A percentile compares a stretch with the other conserved stretches of the same genome.
Evolutionary conservation across 1,140 invertebrate species (phyloP).

Genomic region (Lineus longissimus): DNA sequence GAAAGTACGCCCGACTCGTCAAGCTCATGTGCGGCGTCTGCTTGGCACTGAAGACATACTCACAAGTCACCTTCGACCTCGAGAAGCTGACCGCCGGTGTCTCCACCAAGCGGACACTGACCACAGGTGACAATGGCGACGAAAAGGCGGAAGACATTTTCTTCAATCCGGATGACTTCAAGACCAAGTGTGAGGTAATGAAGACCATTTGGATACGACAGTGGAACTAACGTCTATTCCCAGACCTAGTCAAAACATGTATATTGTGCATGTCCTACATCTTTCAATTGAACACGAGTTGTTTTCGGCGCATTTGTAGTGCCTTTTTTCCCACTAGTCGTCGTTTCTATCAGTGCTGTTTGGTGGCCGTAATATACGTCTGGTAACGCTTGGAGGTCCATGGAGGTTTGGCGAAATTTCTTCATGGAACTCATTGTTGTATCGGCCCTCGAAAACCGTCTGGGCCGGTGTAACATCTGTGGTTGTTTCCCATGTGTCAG

Average conservation of each 20-base stretch:
- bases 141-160: neutral
- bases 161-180: slow-evolving; percentile 2
- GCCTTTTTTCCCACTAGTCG: no score
- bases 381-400: no score
- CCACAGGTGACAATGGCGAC: neutral
- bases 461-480: no score
- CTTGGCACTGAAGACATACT: neutral
- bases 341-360: no score
- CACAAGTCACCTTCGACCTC: neutral
- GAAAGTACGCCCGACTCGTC: neutral
- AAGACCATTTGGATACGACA: neutral
- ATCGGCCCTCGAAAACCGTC: neutral
- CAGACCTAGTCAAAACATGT: neutral
- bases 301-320: no score
- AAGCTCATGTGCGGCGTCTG: neutral
- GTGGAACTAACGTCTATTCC: neutral
- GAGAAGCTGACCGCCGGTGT: neutral
- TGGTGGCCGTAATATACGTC: no score
- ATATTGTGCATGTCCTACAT: no score
- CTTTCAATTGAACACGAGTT: no score
- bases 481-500: no score
- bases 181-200: neutral
- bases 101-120: neutral
- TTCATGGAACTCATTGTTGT: neutral
- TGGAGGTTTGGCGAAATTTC: no score